Conservation (phyloP, 1,140 invertebrate species). For the Linepithema humile region DNA sequence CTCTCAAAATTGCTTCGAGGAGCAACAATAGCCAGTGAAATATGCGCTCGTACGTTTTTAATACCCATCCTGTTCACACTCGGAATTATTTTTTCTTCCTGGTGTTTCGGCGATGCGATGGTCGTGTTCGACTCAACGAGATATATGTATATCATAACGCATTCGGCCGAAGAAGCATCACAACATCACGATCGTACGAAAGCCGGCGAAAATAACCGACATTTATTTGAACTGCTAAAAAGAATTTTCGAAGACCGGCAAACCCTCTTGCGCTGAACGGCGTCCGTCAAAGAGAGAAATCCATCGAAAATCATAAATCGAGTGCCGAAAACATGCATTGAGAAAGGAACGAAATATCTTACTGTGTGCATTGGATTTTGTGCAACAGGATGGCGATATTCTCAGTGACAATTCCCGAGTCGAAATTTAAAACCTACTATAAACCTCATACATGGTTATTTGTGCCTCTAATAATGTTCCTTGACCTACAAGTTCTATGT, state of each 20-base stretch:
- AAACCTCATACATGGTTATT: too few species aligned
- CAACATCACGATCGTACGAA: background rate
- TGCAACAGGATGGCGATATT: background rate
- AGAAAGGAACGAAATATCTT: background rate
- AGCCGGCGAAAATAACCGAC: background rate
- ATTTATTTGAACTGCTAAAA: conserved; percentile 9
- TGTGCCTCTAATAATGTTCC: too few species aligned
- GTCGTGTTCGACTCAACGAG: background rate
- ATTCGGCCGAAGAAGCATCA: background rate
- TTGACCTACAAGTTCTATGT: too few species aligned
- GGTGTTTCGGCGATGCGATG: background rate
- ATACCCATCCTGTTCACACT: conserved; percentile 2
- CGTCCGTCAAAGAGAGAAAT: background rate
- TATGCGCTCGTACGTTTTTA: background rate
- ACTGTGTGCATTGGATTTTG: background rate
- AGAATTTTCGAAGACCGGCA: background rate
- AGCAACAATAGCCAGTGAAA: background rate
- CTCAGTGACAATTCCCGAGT: background rate
- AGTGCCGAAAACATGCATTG: background rate
- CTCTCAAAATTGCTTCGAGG: background rate
- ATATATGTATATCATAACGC: conserved; percentile 17
- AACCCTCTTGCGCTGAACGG: background rate
- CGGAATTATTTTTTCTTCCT: background rate
- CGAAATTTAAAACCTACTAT: too few species aligned
- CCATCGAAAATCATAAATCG: background rate